Evolutionary conservation across 2,797 vertebrate genomes (phyloP).

Genomic region (Malurus splendens): DNA sequence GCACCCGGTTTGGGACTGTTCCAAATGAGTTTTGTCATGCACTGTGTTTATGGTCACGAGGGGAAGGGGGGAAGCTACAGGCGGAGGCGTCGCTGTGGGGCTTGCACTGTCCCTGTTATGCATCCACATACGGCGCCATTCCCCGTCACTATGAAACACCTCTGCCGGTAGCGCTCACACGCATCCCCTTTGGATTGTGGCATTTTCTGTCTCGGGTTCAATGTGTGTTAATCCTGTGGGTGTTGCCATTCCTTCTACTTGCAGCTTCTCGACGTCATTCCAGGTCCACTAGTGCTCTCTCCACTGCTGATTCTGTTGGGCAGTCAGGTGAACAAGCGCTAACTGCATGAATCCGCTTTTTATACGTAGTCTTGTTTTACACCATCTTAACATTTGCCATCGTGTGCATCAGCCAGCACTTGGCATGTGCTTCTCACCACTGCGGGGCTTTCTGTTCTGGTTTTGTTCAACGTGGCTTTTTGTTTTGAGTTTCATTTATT

Average conservation of each 20-base stretch:
- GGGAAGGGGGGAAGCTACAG: neutral
- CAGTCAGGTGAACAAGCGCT: slow-evolving; percentile 96
- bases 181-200: slow-evolving; percentile 64
- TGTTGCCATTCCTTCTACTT: slow-evolving; percentile 84
- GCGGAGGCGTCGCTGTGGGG: slow-evolving; percentile 15
- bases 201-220: slow-evolving; percentile 67
- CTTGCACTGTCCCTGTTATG: slow-evolving; percentile 45
- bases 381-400: slow-evolving; percentile 63
- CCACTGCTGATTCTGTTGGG: slow-evolving; percentile 93
- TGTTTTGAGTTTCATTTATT: slow-evolving; percentile 61
- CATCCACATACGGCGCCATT: slow-evolving; percentile 65
- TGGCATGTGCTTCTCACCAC: slow-evolving; percentile 73
- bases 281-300: slow-evolving; percentile 98
- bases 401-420: slow-evolving; percentile 41
- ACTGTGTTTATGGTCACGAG: slow-evolving; percentile 3
- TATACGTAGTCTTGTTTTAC: slow-evolving; percentile 52
- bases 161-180: slow-evolving; percentile 41
- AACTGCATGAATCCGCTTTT: slow-evolving; percentile 83
- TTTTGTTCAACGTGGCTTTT: slow-evolving; percentile 48
- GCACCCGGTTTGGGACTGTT: neutral
- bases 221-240: slow-evolving; percentile 83
- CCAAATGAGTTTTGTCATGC: slow-evolving; percentile 33
- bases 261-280: slow-evolving; percentile 98
- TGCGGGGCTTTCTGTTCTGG: slow-evolving; percentile 38
- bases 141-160: slow-evolving; percentile 43